These are phyloP conservation scores for Campopleginae sp. DNA, from an alignment of 2,888 invertebrate species.

Conservation along the genomic window DNA sequence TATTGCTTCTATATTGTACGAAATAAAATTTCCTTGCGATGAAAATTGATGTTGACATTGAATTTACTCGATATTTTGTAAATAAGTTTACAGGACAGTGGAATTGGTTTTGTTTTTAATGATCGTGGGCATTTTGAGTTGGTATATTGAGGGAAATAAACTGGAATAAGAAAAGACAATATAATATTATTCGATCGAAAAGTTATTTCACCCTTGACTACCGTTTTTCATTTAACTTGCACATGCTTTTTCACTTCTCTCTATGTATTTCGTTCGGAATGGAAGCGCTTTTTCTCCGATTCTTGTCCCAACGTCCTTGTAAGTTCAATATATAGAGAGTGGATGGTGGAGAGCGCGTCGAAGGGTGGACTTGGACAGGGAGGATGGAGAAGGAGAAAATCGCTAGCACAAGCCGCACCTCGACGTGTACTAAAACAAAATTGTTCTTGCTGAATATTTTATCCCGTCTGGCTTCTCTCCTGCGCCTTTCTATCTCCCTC, in stretches of 20 bases:
- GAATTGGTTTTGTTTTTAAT: slow-evolving; percentile 2
- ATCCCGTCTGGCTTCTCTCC: slow-evolving; percentile 65
- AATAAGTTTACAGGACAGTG: not conserved
- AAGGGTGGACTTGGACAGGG: not conserved
- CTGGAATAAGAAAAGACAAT: slow-evolving; percentile 17
- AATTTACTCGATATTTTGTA: not conserved
- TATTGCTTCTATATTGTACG: not conserved
- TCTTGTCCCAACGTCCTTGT: slow-evolving; percentile 64
- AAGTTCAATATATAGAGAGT: slow-evolving; percentile 70
- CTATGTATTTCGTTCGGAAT: slow-evolving; percentile 48
- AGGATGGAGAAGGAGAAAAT: slow-evolving; percentile 55
- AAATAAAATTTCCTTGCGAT: not conserved
- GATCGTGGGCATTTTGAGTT: slow-evolving; percentile 10
- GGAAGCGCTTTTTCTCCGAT: slow-evolving; percentile 56
- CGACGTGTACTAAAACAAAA: slow-evolving; percentile 73
- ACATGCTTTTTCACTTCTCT: slow-evolving; percentile 44
- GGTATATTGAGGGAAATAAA: not conserved
- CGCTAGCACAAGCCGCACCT: slow-evolving; percentile 63
- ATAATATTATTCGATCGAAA: slow-evolving; percentile 59
- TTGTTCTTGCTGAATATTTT: slow-evolving; percentile 74
- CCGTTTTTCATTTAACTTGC: slow-evolving; percentile 56
- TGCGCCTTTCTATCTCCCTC: slow-evolving; percentile 29
- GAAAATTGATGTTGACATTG: not conserved
- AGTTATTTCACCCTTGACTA: slow-evolving; percentile 62
- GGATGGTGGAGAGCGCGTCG: slow-evolving; percentile 50